Evolutionary conservation across 2,113 vertebrate genomes (phyloP), one percentile per base, ranked within the genome.

Genomic region (Grammomys dolichurus): DNA sequence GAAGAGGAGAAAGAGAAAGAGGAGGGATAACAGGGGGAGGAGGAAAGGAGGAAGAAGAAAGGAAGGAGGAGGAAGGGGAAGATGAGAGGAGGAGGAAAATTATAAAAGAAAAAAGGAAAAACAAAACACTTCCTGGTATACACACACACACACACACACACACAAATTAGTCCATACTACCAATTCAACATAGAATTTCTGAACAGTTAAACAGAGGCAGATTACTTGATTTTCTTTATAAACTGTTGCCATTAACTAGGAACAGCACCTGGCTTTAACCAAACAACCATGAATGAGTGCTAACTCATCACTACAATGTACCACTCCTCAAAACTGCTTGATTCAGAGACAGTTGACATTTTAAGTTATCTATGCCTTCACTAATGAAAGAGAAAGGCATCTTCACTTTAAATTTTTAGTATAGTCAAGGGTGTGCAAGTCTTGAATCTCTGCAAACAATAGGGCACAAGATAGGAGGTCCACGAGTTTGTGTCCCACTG

Each of bases 271-370:
- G 31, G 69, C 9, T 58, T 92, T 92, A 95, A 94, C 4, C 82
- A 65, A 87, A 86, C 9, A 93, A 93, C 80, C 14, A 40, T 81
- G 84, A 94, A 87, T 63, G 65, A 92, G 84, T 51, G 63, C 17
- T 91, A 58, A 92, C 28, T 48, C 65, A 84, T 85, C n/a, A 76
- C 82, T 75, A 82, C 87, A 90, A 92, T 28, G 7, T 31, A 0
- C 72, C 51, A 72, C 86, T 85, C 82, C 46, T 90, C 93, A 67
- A 93, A 90, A 88, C 31, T 82, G 73, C 4, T 31, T 31, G 46
- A 78, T 60, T 91, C 89, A 93, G 28, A 87, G 22, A 48, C 93
- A 54, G 60, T 91, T 81, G 54, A 24, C 54, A 89, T 82, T 93
- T 93, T 77, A 80, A 17, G 26, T 75, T 85, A 88, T 89, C 54